Evolutionary conservation across 2,888 invertebrate genomes (phyloP).

Genomic region (Micropterix aruncella): DNA sequence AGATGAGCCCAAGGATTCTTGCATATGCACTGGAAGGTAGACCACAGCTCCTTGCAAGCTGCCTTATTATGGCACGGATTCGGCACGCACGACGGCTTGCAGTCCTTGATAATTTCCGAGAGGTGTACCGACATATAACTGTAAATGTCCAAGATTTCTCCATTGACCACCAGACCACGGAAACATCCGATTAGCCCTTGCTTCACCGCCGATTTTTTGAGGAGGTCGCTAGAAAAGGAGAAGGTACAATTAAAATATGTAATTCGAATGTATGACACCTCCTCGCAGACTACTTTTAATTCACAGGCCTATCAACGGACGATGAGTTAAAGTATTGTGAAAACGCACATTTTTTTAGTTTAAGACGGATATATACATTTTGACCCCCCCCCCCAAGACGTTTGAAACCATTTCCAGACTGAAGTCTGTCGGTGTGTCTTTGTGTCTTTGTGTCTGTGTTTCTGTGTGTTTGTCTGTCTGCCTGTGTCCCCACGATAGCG

Average conservation of each 20-base stretch:
- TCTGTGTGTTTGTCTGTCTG: too few relatives aligned
- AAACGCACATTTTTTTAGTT: too few relatives aligned
- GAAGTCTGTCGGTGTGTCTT: too few relatives aligned
- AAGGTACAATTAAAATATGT: constrained; percentile 7
- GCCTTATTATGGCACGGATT: constrained; percentile 90
- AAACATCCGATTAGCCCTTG: constrained; percentile 91
- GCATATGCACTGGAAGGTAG: constrained; percentile 84
- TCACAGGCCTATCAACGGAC: too few relatives aligned
- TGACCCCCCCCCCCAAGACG: too few relatives aligned
- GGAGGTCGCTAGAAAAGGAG: constrained; percentile 47
- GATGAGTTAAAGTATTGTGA: too few relatives aligned
- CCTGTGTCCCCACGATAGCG: too few relatives aligned
- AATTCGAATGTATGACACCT: constrained; percentile 8
- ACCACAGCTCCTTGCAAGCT: constrained; percentile 83
- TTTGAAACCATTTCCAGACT: too few relatives aligned
- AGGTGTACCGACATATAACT: constrained; percentile 86
- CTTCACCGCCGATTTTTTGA: constrained; percentile 69
- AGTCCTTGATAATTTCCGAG: constrained; percentile 84
- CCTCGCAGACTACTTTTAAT: too few relatives aligned
- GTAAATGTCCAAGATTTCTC: constrained; percentile 80
- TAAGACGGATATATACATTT: too few relatives aligned
- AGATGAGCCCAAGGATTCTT: constrained; percentile 87
- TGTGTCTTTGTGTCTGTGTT: too few relatives aligned
- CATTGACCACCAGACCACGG: constrained; percentile 82
- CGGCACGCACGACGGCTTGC: constrained; percentile 87